Evolutionary conservation across 2,113 vertebrate species (phyloP).

Genomic region (Sinocyclocheilus maitianheensis): DNA sequence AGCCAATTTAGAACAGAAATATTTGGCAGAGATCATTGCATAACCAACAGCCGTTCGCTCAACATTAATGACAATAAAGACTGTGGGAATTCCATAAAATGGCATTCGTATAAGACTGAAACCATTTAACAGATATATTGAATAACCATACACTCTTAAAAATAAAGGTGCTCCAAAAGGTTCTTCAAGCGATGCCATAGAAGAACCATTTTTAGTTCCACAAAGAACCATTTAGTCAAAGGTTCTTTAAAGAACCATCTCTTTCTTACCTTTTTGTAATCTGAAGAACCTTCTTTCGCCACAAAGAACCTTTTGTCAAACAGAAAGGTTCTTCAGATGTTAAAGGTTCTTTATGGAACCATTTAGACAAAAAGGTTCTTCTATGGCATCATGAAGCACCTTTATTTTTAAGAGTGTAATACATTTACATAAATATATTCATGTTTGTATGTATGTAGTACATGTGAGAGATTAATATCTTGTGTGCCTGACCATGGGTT

Average conservation of each 20-base stretch:
- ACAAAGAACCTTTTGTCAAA: too few species aligned
- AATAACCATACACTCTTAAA: not conserved
- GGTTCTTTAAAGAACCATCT: too few species aligned
- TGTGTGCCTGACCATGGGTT: not conserved
- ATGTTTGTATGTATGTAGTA: not conserved
- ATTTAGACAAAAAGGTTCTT: too few species aligned
- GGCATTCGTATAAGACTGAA: conserved; percentile 29
- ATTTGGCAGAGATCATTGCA: conserved; percentile 57
- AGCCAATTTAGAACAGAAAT: conserved; percentile 31
- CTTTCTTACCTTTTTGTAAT: too few species aligned
- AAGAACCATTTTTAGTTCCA: too few species aligned
- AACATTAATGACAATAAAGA: conserved; percentile 71
- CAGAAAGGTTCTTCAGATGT: too few species aligned
- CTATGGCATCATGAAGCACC: too few species aligned
- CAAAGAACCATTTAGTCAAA: too few species aligned
- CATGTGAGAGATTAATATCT: not conserved
- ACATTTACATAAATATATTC: not conserved
- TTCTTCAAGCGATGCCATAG: too few species aligned
- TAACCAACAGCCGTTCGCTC: conserved; percentile 83
- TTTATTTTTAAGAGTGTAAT: not conserved
- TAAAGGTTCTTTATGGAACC: too few species aligned
- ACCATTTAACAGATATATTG: not conserved
- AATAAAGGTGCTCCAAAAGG: too few species aligned
- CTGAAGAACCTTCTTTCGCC: too few species aligned
- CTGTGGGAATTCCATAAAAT: conserved; percentile 84